These are phyloP conservation scores for Trichacis sp. DNA, from an alignment of 2,888 invertebrate species.

Conservation along the genomic window DNA sequence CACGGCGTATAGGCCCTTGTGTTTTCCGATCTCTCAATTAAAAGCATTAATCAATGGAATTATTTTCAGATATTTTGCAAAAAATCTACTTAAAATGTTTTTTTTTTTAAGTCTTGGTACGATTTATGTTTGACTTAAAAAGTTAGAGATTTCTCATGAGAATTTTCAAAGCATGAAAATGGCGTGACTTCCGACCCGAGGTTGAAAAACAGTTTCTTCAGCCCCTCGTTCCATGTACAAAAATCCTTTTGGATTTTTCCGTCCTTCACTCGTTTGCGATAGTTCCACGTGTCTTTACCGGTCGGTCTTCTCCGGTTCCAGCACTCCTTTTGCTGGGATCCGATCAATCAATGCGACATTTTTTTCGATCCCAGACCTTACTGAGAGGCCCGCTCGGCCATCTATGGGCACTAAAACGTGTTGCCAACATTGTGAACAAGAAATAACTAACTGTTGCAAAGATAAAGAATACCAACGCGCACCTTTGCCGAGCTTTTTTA, in stretches of 20 bases:
- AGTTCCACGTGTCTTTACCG: slow-evolving; percentile 8
- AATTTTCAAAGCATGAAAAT: background rate
- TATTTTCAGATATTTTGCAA: too few relatives aligned
- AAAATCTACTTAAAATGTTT: too few relatives aligned
- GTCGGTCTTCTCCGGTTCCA: slow-evolving; percentile 7
- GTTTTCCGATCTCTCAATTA: too few relatives aligned
- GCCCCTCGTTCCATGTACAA: background rate
- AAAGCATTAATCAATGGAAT: too few relatives aligned
- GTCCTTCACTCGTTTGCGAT: background rate
- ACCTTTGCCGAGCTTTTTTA: slow-evolving; percentile 30
- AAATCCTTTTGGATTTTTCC: background rate
- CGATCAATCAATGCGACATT: slow-evolving; percentile 64
- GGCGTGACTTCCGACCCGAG: background rate
- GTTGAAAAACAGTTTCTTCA: slow-evolving; percentile 3
- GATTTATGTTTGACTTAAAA: too few relatives aligned
- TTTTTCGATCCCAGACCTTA: slow-evolving; percentile 51
- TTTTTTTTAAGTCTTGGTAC: too few relatives aligned
- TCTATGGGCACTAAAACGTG: slow-evolving; percentile 64
- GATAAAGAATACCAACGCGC: slow-evolving; percentile 49
- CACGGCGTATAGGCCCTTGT: too few relatives aligned
- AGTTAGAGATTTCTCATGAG: too few relatives aligned
- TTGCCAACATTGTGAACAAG: slow-evolving; percentile 62
- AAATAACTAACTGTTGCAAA: slow-evolving; percentile 60
- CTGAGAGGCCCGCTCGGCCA: slow-evolving; percentile 57
- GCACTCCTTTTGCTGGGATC: slow-evolving; percentile 42